Conservation (phyloP, 2,797 vertebrate species). For the Sebastes matsubarae region DNA sequence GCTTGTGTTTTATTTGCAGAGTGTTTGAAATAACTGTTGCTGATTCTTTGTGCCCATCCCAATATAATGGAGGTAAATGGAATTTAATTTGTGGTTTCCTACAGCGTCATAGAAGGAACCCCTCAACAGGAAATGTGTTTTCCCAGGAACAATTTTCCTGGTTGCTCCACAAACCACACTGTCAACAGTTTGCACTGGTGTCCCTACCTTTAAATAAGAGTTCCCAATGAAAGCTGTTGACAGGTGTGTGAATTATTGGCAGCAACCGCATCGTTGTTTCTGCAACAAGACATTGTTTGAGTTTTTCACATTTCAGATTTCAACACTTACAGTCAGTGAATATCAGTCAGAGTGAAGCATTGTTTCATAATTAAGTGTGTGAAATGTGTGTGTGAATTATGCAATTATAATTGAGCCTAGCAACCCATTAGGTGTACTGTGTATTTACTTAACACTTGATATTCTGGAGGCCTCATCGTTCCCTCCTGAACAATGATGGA, state of each 20-base stretch:
- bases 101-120: not conserved
- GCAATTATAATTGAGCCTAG: constrained; percentile 10
- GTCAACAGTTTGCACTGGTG: not conserved
- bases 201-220: not conserved
- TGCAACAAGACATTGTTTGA: not conserved
- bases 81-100: not conserved
- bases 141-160: not conserved
- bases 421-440: constrained; percentile 6
- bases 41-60: not conserved
- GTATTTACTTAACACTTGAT: constrained; percentile 24
- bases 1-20: not conserved
- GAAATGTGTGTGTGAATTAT: constrained; percentile 11
- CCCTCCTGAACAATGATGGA: not conserved
- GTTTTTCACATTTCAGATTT: not conserved
- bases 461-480: not conserved
- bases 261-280: not conserved
- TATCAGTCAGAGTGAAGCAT: not conserved
- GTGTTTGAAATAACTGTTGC: not conserved
- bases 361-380: constrained; percentile 19
- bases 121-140: not conserved
- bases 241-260: not conserved
- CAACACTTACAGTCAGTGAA: not conserved
- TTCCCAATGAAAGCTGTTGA: not conserved
- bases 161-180: not conserved
- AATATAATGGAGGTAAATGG: not conserved